Percentiles rank a stretch among this genome's conserved stretches.
Conservation (phyloP, 2,113 vertebrate species). For the Sylvia atricapilla region DNA sequence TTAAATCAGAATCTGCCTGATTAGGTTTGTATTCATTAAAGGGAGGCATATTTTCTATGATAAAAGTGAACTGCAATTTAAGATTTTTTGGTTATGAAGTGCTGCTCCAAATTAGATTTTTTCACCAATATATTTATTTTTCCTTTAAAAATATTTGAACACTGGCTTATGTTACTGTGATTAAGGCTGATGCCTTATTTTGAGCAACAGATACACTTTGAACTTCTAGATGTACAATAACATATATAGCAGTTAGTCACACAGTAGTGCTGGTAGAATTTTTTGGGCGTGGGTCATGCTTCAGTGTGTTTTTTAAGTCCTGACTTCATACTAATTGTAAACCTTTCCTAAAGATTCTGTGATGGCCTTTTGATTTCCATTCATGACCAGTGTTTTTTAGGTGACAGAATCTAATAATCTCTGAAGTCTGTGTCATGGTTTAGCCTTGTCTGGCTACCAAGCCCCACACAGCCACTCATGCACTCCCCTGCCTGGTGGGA, state of each 20-base stretch:
- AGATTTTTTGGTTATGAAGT: neutral
- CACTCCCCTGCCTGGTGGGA: neutral
- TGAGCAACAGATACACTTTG: neutral
- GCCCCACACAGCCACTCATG: rapidly evolving
- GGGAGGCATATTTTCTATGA: neutral
- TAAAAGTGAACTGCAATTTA: neutral
- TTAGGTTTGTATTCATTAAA: neutral
- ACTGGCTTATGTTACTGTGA: neutral
- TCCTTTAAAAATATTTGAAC: neutral
- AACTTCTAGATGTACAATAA: neutral
- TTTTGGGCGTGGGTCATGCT: neutral
- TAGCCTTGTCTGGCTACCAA: neutral
- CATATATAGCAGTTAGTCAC: neutral
- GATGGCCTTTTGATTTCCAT: neutral
- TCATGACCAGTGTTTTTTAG: neutral
- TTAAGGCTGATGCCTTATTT: neutral
- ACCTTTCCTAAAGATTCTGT: neutral
- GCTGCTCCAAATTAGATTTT: neutral
- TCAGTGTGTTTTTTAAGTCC: neutral
- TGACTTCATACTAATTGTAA: neutral
- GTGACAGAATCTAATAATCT: neutral
- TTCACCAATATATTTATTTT: neutral
- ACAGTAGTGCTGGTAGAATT: neutral
- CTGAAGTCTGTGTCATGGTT: neutral
- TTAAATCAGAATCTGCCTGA: neutral